Percentiles rank a stretch among this genome's conserved stretches.
Evolutionary conservation across 2,888 invertebrate genomes (phyloP).

Genomic region (Tenthredo livida): DNA sequence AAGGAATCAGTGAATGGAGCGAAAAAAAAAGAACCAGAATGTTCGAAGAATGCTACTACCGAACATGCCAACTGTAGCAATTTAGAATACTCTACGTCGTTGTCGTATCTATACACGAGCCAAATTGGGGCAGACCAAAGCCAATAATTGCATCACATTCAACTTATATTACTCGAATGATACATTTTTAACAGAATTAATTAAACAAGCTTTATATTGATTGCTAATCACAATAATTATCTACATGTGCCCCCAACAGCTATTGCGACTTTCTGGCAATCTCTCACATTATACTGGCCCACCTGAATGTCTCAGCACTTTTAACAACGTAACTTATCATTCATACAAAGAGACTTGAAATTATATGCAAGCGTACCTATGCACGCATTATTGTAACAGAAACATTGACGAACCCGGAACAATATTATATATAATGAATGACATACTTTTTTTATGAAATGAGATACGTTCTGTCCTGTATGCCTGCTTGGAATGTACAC

Average conservation of each 20-base stretch:
- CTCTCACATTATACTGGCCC: not conserved
- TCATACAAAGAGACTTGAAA: not conserved
- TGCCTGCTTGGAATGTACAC: conserved; percentile 12
- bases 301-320: not conserved
- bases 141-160: not conserved
- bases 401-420: not conserved
- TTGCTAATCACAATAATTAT: not conserved
- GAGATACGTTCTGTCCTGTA: not conserved
- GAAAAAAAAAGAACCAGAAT: not conserved
- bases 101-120: not conserved
- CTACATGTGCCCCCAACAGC: not conserved
- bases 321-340: not conserved
- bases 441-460: not conserved
- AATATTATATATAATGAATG: not conserved
- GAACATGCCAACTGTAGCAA: not conserved
- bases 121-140: not conserved
- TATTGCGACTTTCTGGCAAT: not conserved
- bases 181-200: not conserved
- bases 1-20: not conserved
- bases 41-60: not conserved
- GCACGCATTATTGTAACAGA: not conserved
- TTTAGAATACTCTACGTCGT: not conserved
- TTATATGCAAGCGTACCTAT: not conserved
- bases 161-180: not conserved
- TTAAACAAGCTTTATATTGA: not conserved